phyloP scores from a whole-genome alignment of 2,888 invertebrate genomes.

The Branchellion lobata region DNA sequence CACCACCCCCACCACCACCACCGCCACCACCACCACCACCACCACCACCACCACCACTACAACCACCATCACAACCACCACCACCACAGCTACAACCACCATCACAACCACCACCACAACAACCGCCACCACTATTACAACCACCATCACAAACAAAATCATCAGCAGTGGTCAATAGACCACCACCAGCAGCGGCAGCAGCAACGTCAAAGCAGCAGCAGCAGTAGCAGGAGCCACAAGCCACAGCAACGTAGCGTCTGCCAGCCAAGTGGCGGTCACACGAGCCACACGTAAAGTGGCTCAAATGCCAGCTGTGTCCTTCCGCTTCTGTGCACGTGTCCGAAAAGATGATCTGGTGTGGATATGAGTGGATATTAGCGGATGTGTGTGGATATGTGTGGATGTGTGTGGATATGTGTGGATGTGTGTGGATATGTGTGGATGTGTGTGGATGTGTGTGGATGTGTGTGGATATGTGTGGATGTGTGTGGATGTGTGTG shows the following conservation, averaged over 20 bases:
- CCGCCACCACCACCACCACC: neutral
- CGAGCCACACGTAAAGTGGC: conserved; percentile 96
- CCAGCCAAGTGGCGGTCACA: conserved; percentile 92
- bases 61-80: neutral
- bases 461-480: too few relatives aligned
- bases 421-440: too few relatives aligned
- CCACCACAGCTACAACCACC: neutral
- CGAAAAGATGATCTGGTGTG: conserved; percentile 84
- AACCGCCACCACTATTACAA: neutral
- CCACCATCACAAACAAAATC: neutral
- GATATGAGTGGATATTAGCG: neutral
- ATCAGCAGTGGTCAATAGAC: neutral
- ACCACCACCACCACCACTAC: neutral
- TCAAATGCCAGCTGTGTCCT: conserved; percentile 97
- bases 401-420: too few relatives aligned
- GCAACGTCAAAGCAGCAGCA: conserved; percentile 83
- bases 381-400: neutral
- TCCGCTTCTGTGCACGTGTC: conserved; percentile 99
- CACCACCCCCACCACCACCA: neutral
- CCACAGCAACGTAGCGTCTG: conserved; percentile 93
- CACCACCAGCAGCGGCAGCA: neutral
- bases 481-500: too few relatives aligned
- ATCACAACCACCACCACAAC: neutral
- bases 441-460: too few relatives aligned
- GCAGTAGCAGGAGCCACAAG: conserved; percentile 83